Conservation (phyloP, 2,113 vertebrate species). For the Furnarius figulus region DNA sequence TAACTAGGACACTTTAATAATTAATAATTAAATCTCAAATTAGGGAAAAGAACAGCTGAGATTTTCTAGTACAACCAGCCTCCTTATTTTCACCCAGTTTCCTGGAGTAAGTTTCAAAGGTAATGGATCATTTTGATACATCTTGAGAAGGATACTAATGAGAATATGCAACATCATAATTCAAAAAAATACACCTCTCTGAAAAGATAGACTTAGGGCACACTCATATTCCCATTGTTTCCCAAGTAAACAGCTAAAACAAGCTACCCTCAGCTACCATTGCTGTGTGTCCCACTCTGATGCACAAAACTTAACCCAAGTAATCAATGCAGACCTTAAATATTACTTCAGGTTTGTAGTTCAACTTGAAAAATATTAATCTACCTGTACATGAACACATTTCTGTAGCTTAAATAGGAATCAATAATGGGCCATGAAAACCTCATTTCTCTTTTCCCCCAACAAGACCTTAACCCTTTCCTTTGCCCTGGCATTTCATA, state of each 20-base stretch:
- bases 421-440: background rate
- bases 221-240: background rate
- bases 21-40: background rate
- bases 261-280: fast-evolving
- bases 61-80: background rate
- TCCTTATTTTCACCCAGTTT: fast-evolving
- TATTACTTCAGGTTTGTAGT: background rate
- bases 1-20: background rate
- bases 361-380: background rate
- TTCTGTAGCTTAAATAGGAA: background rate
- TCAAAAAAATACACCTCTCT: background rate
- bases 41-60: background rate
- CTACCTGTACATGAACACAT: fast-evolving
- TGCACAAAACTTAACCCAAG: background rate
- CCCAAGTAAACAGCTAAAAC: background rate
- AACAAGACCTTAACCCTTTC: background rate
- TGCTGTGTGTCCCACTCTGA: background rate
- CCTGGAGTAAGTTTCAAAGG: background rate
- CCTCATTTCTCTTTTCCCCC: background rate
- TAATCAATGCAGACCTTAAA: background rate
- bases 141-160: background rate
- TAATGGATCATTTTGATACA: background rate
- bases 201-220: background rate
- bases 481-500: background rate
- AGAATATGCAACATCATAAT: background rate